Conservation (phyloP, 2,797 vertebrate genomes). For the Picus viridis region DNA sequence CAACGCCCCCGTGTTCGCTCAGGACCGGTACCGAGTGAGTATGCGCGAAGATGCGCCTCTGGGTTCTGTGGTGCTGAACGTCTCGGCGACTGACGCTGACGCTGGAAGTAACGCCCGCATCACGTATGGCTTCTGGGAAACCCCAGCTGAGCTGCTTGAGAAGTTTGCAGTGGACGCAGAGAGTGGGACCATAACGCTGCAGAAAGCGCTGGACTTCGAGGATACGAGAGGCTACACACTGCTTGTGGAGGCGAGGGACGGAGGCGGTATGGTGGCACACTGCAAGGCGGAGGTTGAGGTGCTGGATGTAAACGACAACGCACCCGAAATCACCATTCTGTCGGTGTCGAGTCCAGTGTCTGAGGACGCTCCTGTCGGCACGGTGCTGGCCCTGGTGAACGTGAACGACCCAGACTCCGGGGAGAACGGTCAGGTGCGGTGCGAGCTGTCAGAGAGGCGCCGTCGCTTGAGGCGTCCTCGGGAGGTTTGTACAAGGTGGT, state of each 20-base stretch:
- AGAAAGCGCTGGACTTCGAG: background rate
- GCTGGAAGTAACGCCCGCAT: background rate
- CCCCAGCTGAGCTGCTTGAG: background rate
- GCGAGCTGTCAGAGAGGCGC: no score
- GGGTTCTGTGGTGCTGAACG: background rate
- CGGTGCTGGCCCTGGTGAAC: no score
- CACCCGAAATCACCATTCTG: no score
- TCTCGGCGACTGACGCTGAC: background rate
- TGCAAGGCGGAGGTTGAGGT: constrained; percentile 66
- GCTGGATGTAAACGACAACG: constrained; percentile 80
- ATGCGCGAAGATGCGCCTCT: background rate
- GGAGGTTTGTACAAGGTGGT: no score
- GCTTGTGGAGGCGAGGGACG: no score
- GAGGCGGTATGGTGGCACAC: no score
- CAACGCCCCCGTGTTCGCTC: background rate
- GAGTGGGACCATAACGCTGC: constrained; percentile 70
- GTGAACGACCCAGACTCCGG: no score
- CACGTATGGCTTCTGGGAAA: constrained; percentile 8
- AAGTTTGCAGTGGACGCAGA: constrained; percentile 4
- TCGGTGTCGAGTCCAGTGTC: no score
- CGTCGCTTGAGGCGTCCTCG: no score
- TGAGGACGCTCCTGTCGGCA: no score
- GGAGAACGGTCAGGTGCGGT: no score
- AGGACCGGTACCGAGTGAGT: background rate
- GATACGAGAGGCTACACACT: no score